Evolutionary conservation across 2,888 invertebrate genomes (phyloP).

Genomic region (Eumacrocentrus americanus): DNA sequence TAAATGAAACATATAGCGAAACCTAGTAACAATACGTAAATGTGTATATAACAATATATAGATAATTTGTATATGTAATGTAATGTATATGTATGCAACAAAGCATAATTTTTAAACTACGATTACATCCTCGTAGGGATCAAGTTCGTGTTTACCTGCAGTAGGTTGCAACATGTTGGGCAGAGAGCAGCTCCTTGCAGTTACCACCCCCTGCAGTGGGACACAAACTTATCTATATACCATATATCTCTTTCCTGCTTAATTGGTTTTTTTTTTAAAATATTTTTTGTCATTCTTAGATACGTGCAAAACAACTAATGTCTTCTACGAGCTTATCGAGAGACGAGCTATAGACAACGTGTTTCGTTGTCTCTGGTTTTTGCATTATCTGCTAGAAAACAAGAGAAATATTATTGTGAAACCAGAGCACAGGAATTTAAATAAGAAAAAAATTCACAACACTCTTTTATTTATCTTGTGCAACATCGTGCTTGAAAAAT

Average conservation of each 20-base stretch:
- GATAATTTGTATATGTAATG: slow-evolving; percentile 23
- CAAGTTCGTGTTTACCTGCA: slow-evolving; percentile 62
- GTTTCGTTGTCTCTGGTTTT: slow-evolving; percentile 4
- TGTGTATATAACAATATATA: slow-evolving; percentile 29
- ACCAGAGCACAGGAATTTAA: neutral
- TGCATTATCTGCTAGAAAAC: neutral
- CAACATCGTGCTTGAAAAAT: neutral
- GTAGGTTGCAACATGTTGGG: slow-evolving; percentile 61
- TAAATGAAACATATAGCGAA: slow-evolving; percentile 29
- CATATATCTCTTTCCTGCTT: slow-evolving; percentile 50
- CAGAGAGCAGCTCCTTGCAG: slow-evolving; percentile 62
- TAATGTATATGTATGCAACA: slow-evolving; percentile 48
- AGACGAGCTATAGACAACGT: slow-evolving; percentile 29
- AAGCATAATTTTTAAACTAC: slow-evolving; percentile 58
- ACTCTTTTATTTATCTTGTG: neutral
- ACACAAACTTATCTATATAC: slow-evolving; percentile 63
- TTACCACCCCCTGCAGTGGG: slow-evolving; percentile 63
- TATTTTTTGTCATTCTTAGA: slow-evolving; percentile 11
- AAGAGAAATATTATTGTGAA: neutral
- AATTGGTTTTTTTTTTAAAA: slow-evolving; percentile 9
- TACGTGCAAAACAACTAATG: slow-evolving; percentile 29
- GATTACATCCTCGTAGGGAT: slow-evolving; percentile 58
- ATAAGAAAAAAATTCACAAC: neutral
- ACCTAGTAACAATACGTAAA: slow-evolving; percentile 28
- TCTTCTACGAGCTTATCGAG: slow-evolving; percentile 28